Conservation (phyloP, 2,888 invertebrate genomes). For the Cosmia pyralina region DNA sequence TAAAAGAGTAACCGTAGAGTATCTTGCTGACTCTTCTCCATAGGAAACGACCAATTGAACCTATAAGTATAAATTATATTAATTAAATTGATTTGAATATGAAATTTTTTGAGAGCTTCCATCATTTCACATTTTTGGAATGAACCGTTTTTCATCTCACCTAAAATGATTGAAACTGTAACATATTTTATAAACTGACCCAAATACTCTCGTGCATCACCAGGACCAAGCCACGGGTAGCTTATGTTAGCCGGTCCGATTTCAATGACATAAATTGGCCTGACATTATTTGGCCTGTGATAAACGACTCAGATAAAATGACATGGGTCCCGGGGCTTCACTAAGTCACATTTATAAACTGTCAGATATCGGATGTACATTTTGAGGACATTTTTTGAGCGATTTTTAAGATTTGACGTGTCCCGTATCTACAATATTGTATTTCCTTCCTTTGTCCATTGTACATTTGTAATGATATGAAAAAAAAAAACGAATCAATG, state of each 20-base stretch:
- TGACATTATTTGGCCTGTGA: conserved; percentile 58
- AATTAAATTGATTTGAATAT: not conserved
- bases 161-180: not conserved
- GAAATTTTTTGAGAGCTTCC: not conserved
- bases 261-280: conserved; percentile 60
- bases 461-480: no score
- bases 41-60: no score
- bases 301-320: conserved; percentile 58
- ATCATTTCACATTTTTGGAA: not conserved
- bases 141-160: not conserved
- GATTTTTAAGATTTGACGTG: conserved; percentile 4
- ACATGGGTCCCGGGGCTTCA: conserved; percentile 29
- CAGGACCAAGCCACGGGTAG: not conserved
- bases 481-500: no score
- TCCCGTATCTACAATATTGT: no score
- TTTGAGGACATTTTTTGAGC: not conserved
- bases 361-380: conserved; percentile 49
- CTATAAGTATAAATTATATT: no score
- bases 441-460: not conserved
- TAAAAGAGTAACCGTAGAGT: no score
- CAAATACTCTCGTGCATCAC: conserved; percentile 2
- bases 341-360: conserved; percentile 56
- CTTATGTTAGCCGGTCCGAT: conserved; percentile 37
- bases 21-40: no score
- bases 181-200: not conserved